Evolutionary conservation across 2,888 invertebrate species (phyloP), one percentile per base, ranked within the genome.

Genomic region (Sthenelais limicola): DNA sequence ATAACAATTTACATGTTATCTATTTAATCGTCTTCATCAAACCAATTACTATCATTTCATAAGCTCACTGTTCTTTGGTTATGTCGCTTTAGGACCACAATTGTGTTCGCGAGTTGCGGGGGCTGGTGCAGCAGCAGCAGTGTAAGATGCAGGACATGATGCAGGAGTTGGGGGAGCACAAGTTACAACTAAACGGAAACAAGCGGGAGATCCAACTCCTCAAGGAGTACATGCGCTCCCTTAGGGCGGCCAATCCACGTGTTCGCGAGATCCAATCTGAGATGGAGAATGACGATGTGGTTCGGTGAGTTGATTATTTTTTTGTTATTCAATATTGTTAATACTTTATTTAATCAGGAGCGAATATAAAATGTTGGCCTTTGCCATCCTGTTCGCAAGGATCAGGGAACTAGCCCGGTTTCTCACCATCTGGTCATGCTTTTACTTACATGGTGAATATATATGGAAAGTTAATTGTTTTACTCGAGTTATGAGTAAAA

Each of bases 271-370:
- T 96, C 69, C 95, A 96, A 2, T 95, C 96, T 85, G 95, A 96
- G 84, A 95, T 97, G 93, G 97, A 97, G 87, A 92, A 95, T 71
- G 96, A 96, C 84, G 97, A 97, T 88, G 94, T 97, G 73, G 91
- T 94, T 48, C 81, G 87, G 88, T 88, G 75, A 76, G 74, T n/a
- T n/a, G n/a, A n/a, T n/a, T n/a, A n/a, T n/a, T n/a, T 75, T 9
- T 38, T 7, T 18, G 18, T 52, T 12, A 43, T 43, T 12, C 18
- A 43, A 12, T n/a, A n/a, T 43, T 43, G 9, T 43, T 43, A 43
- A 43, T 12, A 18, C 9, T 43, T 43, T 43, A 43, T 43, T 43
- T 43, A 43, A 12, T 12, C 43, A 43, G 43, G 43, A 43, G 9
- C 9, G 9, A 43, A 18, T 12, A 52, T 21, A 12, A n/a, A n/a